phyloP scores from a whole-genome alignment of 1,140 invertebrate species.

The Calycopis cecrops region DNA sequence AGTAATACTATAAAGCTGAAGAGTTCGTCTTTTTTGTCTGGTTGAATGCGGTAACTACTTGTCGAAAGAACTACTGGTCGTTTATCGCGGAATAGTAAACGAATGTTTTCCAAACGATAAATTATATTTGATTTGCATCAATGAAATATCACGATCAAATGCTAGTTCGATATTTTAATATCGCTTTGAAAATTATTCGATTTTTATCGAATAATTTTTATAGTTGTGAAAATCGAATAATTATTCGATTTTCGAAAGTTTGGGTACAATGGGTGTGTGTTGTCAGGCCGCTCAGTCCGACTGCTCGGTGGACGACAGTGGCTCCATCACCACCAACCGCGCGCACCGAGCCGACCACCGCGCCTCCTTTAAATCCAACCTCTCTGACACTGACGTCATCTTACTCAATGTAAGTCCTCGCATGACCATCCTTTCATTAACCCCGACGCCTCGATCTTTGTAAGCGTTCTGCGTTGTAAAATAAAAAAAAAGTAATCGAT shows the following conservation, averaged over 20 bases:
- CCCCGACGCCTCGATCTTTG: conserved; percentile 5
- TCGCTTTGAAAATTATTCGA: too few species aligned
- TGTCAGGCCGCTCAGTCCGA: conserved; percentile 80
- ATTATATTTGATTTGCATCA: too few species aligned
- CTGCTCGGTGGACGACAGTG: conserved; percentile 80
- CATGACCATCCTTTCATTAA: conserved; percentile 16
- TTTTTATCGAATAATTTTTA: too few species aligned
- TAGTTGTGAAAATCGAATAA: background rate
- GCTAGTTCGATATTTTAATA: too few species aligned
- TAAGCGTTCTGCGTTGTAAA: background rate
- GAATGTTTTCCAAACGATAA: too few species aligned
- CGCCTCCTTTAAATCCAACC: conserved; percentile 84
- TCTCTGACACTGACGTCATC: conserved; percentile 95
- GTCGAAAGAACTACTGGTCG: too few species aligned
- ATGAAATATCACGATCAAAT: too few species aligned
- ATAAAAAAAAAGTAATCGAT: too few species aligned
- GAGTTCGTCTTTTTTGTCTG: too few species aligned
- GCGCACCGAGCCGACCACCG: conserved; percentile 76
- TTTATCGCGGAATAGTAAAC: too few species aligned
- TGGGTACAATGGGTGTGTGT: conserved; percentile 31
- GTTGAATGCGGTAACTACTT: too few species aligned
- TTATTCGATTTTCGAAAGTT: background rate
- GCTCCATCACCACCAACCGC: conserved; percentile 89
- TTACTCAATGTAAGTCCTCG: conserved; percentile 86
- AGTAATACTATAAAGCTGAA: too few species aligned